These are phyloP conservation scores for Drosophila carrolli DNA, from an alignment of 1,140 invertebrate genomes.

Conservation along the genomic window DNA sequence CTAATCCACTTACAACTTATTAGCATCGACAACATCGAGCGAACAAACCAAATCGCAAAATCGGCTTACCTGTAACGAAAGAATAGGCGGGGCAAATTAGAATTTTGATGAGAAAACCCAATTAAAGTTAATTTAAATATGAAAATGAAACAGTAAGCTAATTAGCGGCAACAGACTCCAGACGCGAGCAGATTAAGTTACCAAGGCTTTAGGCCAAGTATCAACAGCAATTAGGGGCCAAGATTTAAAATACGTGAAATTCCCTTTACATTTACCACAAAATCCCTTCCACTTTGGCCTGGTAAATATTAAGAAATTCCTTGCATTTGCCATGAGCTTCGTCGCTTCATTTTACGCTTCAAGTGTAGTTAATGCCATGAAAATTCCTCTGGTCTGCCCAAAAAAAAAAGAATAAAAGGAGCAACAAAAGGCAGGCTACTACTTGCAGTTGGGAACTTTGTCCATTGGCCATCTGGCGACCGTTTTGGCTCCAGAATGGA, in stretches of 20 bases:
- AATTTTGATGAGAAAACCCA: constrained; percentile 58
- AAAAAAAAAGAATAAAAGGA: constrained; percentile 8
- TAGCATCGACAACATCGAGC: constrained; percentile 35
- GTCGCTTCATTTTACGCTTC: constrained; percentile 57
- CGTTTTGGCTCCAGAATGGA: constrained; percentile 25
- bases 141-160: constrained; percentile 47
- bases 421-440: constrained; percentile 13
- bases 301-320: constrained; percentile 51
- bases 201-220: constrained; percentile 40
- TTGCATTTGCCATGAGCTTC: constrained; percentile 35
- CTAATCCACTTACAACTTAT: constrained; percentile 50
- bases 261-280: constrained; percentile 15
- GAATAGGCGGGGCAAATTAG: constrained; percentile 43
- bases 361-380: constrained; percentile 63
- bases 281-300: background rate
- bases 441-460: constrained; percentile 12
- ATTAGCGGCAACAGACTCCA: constrained; percentile 42
- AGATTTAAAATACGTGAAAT: constrained; percentile 48
- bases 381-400: constrained; percentile 40
- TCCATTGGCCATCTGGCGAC: constrained; percentile 50
- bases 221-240: constrained; percentile 59
- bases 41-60: constrained; percentile 48
- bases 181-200: constrained; percentile 34
- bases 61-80: constrained; percentile 77
- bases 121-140: constrained; percentile 68